phyloP scores from a whole-genome alignment of 2,797 vertebrate genomes.

The Halcyon smyrnensis region DNA sequence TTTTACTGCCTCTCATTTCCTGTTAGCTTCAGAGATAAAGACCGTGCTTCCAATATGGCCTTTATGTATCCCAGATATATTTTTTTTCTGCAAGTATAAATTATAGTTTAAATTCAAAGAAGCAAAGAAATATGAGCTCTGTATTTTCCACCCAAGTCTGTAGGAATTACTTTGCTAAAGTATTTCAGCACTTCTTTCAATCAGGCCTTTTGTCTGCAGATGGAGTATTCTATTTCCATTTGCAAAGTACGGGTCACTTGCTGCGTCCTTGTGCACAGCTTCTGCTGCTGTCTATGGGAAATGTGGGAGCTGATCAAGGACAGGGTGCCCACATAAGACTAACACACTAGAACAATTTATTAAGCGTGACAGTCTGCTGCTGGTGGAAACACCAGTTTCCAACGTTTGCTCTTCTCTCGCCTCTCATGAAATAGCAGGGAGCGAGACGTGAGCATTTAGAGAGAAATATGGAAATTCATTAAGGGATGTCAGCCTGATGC shows the following conservation, averaged over 20 bases:
- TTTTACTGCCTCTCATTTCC: constrained; percentile 57
- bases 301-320: constrained; percentile 45
- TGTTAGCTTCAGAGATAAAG: constrained; percentile 32
- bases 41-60: background rate
- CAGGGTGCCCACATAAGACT: constrained; percentile 2
- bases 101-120: constrained; percentile 8
- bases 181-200: background rate
- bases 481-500: constrained; percentile 7
- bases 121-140: background rate
- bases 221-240: background rate
- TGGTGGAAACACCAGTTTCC: background rate
- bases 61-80: constrained; percentile 52
- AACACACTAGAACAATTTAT: constrained; percentile 39
- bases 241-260: background rate
- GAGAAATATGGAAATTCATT: constrained; percentile 45
- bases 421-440: background rate
- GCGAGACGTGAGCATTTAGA: background rate
- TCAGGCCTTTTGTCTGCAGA: constrained; percentile 28
- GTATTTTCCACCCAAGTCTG: background rate
- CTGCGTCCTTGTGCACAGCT: background rate
- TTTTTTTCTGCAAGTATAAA: background rate
- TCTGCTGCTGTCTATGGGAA: constrained; percentile 11
- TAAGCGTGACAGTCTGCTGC: background rate
- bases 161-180: background rate
- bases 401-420: background rate